Base-by-base conservation (phyloP, 2,888 invertebrate species). In the Tetropium fuscum region DNA sequence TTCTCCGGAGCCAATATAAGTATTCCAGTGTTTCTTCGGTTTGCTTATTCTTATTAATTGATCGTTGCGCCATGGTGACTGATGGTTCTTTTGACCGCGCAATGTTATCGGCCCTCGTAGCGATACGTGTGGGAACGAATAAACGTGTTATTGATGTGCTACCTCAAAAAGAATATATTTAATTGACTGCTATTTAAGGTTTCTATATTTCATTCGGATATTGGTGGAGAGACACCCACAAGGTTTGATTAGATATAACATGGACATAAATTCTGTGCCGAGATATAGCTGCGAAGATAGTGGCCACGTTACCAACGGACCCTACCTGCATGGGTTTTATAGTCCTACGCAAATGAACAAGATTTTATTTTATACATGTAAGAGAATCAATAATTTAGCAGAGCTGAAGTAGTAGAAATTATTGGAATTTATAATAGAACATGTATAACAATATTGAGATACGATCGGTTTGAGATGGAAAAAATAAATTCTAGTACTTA, bases 171-270 rank as follows among this genome's bases (percentile, higher is more conserved):
- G 32, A 48, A 34, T 48, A 25, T 47, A 59, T 56, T 54, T 62
- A 62, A 64, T 64, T 64, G 64, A 53, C 54, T 53, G 32, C 41
- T 58, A 62, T 65, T 62, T 62, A 62, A 59, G 51, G 48, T 56
- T 49, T 43, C 44, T 58, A 51, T 61, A 60, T 58, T 27, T 25
- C 45, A 47, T 58, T 57, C 53, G 25, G 43, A 48, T 59, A 63
- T 63, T 66, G 58, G 48, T 53, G 36, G 51, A 56, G 47, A 40
- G 57, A 63, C 66, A 63, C 66, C 66, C 63, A 66, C 66, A 58
- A 49, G 44, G 53, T 54, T 66, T 63, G 63, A 66, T 66, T 66
- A 66, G 60, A 66, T 60, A 61, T 57, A 66, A 58, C 63, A 54
- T 40, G 38, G 45, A 56, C 58, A 58, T 63, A 63, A 66, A 63